Conservation (phyloP, 2,113 vertebrate genomes). For the Ailuropoda melanoleuca region DNA sequence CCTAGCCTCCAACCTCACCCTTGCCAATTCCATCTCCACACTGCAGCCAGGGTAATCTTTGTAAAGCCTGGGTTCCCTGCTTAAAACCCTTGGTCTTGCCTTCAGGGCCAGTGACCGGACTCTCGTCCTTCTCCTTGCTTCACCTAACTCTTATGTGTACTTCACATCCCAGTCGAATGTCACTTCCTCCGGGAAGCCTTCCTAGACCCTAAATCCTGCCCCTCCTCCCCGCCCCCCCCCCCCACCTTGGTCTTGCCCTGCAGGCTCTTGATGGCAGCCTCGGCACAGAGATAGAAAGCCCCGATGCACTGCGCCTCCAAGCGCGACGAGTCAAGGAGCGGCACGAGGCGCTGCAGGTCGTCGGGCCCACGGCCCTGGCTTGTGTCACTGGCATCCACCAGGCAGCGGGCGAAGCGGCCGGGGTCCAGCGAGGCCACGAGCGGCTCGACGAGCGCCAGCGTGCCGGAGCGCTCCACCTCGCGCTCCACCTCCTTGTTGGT, state of each 20-base stretch:
- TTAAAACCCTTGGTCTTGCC: not conserved
- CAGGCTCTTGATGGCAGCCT: constrained; percentile 94
- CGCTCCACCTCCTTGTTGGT: constrained; percentile 96
- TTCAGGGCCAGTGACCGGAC: not conserved
- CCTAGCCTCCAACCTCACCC: not conserved
- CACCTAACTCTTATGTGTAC: not conserved
- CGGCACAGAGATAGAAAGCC: constrained; percentile 95
- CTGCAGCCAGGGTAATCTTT: not conserved
- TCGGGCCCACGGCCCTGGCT: constrained; percentile 92
- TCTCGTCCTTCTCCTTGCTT: not conserved
- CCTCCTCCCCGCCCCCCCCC: not conserved
- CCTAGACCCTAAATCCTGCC: not conserved
- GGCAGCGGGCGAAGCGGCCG: constrained; percentile 89
- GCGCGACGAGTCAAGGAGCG: constrained; percentile 93
- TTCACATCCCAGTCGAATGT: not conserved
- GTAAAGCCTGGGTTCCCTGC: not conserved
- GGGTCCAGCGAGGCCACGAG: constrained; percentile 96
- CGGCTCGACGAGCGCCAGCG: constrained; percentile 96
- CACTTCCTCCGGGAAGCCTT: constrained; percentile 12
- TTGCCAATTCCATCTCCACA: not conserved
- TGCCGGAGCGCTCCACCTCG: constrained; percentile 96
- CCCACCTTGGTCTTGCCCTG: constrained; percentile 97
- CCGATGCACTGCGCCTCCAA: constrained; percentile 97
- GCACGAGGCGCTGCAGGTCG: constrained; percentile 94
- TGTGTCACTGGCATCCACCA: constrained; percentile 92